Evolutionary conservation across 2,113 vertebrate species (phyloP), one percentile per base, ranked within the genome.

Genomic region (Pangasianodon hypophthalmus): DNA sequence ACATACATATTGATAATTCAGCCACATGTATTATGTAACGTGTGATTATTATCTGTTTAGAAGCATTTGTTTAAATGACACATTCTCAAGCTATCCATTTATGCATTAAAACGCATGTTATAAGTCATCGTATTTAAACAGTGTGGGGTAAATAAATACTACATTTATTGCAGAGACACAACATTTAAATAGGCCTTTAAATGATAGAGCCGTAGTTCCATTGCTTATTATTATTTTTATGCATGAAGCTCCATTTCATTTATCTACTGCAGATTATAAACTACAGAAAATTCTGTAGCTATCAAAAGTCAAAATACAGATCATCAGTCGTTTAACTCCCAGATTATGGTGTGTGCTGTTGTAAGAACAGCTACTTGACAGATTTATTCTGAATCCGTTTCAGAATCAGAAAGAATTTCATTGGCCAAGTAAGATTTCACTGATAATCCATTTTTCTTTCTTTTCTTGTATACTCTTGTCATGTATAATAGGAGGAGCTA

Each of bases 401-500:
- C 0, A 21, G 9, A 77, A 32, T 32, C 11, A 56, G n/a, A 26
- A 54, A 11, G 16, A n/a, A 26, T 13, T 79, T 46, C 14, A 79
- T 2, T 79, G 73, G 21, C 21, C 19, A 46, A 48, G 44, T 26
- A 32, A 32, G 14, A 82, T 32, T 82, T 82, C 4, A 84, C 56
- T 60, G 4, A 84, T 56, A 18, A 82, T 83, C 50, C 7, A 4
- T 77, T 71, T 84, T 84, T 19, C 46, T 29, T 29, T 80, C 5
- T 83, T 16, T 14, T 73, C 14, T 26, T 60, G 21, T 48, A 3
- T 24, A 10, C 18, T 93, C 90, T 94, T 94, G 93, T 94, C 94
- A 87, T 93, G 52, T 93, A 83, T 94, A 94, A 92, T 94, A 99
- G 98, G 97, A 88, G 97, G 98, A 86, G 98, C 98, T 81, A 99